phyloP scores from a whole-genome alignment of 2,113 vertebrate species.

The Calidris pugnax region DNA sequence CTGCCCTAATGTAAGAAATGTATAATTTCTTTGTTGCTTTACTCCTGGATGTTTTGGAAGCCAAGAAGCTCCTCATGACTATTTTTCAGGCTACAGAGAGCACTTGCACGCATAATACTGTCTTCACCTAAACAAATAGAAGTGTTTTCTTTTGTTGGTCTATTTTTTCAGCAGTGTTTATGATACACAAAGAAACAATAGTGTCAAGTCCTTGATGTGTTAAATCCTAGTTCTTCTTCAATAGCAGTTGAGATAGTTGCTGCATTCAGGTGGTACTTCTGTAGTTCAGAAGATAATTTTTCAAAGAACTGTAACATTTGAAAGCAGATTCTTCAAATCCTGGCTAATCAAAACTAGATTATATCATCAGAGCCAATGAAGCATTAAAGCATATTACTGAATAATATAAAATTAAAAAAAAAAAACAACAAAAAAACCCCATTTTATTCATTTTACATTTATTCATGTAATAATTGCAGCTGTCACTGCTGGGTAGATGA shows the following conservation, averaged over 20 bases:
- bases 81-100: background rate
- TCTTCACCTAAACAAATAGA: background rate
- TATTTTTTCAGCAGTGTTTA: background rate
- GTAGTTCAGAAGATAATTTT: background rate
- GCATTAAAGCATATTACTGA: slow-evolving; percentile 9
- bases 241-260: background rate
- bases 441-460: background rate
- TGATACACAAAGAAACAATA: background rate
- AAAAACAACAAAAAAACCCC: background rate
- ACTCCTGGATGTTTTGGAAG: background rate
- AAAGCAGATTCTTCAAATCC: background rate
- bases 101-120: background rate
- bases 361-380: slow-evolving; percentile 37
- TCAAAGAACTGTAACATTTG: background rate
- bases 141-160: background rate
- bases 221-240: background rate
- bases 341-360: slow-evolving; percentile 7
- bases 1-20: background rate
- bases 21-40: background rate
- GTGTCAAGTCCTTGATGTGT: background rate
- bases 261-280: background rate
- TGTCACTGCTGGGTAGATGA: background rate
- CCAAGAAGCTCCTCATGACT: background rate
- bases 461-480: background rate
- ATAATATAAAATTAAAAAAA: background rate